phyloP scores from a whole-genome alignment of 2,113 vertebrate genomes.

The Pomatostomus ruficeps region DNA sequence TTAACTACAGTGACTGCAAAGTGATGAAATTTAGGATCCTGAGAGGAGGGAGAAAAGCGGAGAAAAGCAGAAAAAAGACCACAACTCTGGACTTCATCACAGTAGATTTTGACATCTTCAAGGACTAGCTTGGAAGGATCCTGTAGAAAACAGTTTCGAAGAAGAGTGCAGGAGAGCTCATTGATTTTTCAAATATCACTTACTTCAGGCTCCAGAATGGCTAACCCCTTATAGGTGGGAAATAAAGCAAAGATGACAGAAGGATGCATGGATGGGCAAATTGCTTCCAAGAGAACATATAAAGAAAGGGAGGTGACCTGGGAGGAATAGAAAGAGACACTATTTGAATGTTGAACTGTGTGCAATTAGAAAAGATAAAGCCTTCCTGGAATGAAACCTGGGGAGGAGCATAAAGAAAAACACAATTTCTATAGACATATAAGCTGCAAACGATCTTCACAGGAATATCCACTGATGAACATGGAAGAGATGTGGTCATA shows the following conservation, averaged over 20 bases:
- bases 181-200: not conserved
- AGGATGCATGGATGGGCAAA: not conserved
- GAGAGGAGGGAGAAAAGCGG: not conserved
- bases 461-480: not conserved
- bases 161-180: not conserved
- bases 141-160: not conserved
- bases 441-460: not conserved
- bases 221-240: fast-evolving
- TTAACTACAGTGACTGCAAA: fast-evolving
- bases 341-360: not conserved
- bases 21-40: not conserved
- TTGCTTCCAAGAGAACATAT: not conserved
- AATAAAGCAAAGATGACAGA: not conserved
- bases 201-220: not conserved
- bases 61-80: not conserved
- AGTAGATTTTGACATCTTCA: not conserved
- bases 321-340: not conserved
- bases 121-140: not conserved
- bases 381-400: not conserved
- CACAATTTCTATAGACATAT: not conserved
- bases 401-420: not conserved
- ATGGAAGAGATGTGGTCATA: not conserved
- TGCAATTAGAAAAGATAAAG: not conserved
- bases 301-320: not conserved
- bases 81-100: not conserved